Conservation (phyloP, 2,797 vertebrate genomes). For the Hypotaenidia philippensis region DNA sequence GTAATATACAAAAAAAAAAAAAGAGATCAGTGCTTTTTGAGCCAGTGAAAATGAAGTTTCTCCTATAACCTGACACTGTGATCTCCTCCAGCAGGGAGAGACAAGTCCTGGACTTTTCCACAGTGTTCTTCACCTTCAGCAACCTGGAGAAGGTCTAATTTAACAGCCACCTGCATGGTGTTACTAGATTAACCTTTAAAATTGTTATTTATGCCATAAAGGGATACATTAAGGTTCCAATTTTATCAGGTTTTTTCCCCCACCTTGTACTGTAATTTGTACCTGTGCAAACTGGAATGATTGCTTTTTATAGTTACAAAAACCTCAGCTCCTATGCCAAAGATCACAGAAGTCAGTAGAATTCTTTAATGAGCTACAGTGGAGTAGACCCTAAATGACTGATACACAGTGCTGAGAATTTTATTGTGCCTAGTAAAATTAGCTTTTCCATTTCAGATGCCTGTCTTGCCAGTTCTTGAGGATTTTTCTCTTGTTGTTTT, state of each 20-base stretch:
- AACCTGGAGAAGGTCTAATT: neutral
- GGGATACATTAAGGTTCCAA: neutral
- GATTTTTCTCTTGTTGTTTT: neutral
- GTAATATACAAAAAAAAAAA: neutral
- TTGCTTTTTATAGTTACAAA: neutral
- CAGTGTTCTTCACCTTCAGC: neutral
- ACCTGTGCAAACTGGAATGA: neutral
- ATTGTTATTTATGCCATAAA: conserved; percentile 1
- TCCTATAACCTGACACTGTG: neutral
- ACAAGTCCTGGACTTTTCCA: neutral
- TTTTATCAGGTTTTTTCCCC: neutral
- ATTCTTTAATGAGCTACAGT: neutral
- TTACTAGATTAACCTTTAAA: neutral
- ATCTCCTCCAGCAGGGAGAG: neutral
- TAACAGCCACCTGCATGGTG: neutral
- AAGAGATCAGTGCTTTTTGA: neutral
- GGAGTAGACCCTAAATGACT: neutral
- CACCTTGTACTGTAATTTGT: neutral
- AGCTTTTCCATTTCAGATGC: neutral
- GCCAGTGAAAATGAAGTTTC: neutral
- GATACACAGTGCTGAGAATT: neutral
- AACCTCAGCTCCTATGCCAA: neutral
- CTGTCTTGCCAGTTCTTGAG: neutral
- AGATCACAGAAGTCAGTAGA: neutral
- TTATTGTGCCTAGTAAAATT: neutral